Evolutionary conservation across 30 jellyfish, hydroid and myxozoan species (phyloP), one percentile per base, ranked within the genome.

Genomic region (Cassiopea xamachana): DNA sequence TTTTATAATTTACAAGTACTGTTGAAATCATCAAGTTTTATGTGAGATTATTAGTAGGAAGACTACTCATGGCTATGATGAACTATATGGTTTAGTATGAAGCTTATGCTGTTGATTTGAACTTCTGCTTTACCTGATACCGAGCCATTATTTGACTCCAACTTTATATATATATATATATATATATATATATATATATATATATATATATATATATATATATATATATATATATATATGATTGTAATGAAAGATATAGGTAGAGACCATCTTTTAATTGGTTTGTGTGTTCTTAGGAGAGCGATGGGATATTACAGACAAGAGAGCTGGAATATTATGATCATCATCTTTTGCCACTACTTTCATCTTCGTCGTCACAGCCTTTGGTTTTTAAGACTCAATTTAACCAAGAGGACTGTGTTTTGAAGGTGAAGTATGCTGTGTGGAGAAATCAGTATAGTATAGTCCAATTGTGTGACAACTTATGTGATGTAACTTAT

Each of bases 301-400:
- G 89, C 64, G 68, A 87, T 39, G 89, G 94, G 9, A 60, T 87
- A 18, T 44, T 87, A 19, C 94, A 80, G 14, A 48, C 83, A 8
- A 86, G 94, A 48, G 94, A 77, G 61, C 47, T 87, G 77, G 94
- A 87, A 43, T 86, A 87, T 76, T 87, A 76, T 60, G 89, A 76
- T 15, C 94, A 87, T 67, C 94, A 87, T 44, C 55, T 86, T 15
- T 39, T 87, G 83, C 94, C 94, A 1, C 77, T 87, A 18, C 49
- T 87, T 49, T 87, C 94, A 19, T 77, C 94, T 1, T 60, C 94
- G 13, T 43, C 94, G 1, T 18, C 86, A 61, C 94, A 87, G 19
- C 94, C 94, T 1, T 69, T 87, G 17, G 75, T 87, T 7, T 87
- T 60, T 81, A 87, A 76, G 71, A 77, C 94, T 7, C 62, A 47